phyloP scores from a whole-genome alignment of 1,140 invertebrate species.

The Nebria ingens region DNA sequence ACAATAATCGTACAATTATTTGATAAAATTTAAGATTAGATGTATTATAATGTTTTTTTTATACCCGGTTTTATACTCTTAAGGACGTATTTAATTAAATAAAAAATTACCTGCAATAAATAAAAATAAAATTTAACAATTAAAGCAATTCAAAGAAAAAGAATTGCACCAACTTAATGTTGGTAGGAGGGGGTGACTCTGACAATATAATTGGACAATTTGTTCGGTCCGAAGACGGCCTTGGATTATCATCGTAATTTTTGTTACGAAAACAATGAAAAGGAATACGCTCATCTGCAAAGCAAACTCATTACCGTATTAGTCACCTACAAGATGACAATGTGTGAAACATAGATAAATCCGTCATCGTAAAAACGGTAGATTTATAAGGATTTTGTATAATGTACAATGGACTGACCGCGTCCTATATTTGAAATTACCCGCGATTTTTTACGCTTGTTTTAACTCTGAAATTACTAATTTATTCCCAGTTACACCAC shows the following conservation, averaged over 20 bases:
- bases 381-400: neutral
- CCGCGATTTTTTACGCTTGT: too few species aligned
- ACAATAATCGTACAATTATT: too few species aligned
- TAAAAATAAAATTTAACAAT: slow-evolving; percentile 1
- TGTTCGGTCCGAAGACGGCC: neutral
- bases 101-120: neutral
- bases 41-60: too few species aligned
- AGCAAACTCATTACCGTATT: neutral
- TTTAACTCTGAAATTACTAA: too few species aligned
- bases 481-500: too few species aligned
- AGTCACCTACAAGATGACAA: neutral
- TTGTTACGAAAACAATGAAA: neutral
- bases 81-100: neutral
- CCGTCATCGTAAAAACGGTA: neutral
- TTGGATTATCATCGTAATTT: slow-evolving; percentile 5
- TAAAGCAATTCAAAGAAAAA: neutral
- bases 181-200: neutral
- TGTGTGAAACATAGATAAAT: neutral
- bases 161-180: neutral
- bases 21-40: too few species aligned
- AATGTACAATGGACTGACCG: neutral
- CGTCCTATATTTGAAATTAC: neutral
- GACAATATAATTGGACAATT: slow-evolving; percentile 8
- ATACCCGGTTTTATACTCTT: too few species aligned
- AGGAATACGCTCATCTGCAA: neutral